A percentile compares a stretch with the other conserved stretches of the same genome.
phyloP scores from a whole-genome alignment of 2,888 invertebrate species.

The Torymus aiolomorphi region DNA sequence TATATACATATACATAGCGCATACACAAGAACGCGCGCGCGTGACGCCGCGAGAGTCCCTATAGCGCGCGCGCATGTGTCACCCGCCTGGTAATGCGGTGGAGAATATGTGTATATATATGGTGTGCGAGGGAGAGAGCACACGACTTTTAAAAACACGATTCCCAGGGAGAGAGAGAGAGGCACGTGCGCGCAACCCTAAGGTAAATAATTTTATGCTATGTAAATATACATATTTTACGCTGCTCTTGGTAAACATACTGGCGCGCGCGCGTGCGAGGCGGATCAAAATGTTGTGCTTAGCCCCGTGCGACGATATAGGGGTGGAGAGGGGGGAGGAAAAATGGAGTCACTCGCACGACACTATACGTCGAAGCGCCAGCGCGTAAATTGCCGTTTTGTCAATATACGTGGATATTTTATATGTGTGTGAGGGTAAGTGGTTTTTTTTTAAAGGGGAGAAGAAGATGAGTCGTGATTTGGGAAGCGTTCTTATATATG shows the following conservation, averaged over 20 bases:
- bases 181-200: neutral
- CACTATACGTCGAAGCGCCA: too few species aligned
- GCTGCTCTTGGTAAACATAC: conserved; percentile 27
- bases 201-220: conserved; percentile 56
- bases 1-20: too few species aligned
- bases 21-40: neutral
- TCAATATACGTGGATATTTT: too few species aligned
- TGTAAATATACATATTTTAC: conserved; percentile 56
- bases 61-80: conserved; percentile 1
- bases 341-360: conserved; percentile 11
- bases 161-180: conserved; percentile 48
- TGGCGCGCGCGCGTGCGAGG: conserved; percentile 13
- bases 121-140: conserved; percentile 24
- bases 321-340: neutral
- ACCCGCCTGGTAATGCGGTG: neutral
- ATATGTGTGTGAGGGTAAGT: too few species aligned
- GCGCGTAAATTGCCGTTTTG: too few species aligned
- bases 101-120: neutral
- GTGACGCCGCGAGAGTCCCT: neutral
- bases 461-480: too few species aligned
- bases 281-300: conserved; percentile 38
- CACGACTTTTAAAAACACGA: conserved; percentile 55
- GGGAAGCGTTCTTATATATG: too few species aligned
- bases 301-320: neutral
- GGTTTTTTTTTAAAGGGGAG: too few species aligned